Evolutionary conservation across 2,888 invertebrate species (phyloP), one percentile per base, ranked within the genome.

Genomic region (Himalopsyche kuldschensis): DNA sequence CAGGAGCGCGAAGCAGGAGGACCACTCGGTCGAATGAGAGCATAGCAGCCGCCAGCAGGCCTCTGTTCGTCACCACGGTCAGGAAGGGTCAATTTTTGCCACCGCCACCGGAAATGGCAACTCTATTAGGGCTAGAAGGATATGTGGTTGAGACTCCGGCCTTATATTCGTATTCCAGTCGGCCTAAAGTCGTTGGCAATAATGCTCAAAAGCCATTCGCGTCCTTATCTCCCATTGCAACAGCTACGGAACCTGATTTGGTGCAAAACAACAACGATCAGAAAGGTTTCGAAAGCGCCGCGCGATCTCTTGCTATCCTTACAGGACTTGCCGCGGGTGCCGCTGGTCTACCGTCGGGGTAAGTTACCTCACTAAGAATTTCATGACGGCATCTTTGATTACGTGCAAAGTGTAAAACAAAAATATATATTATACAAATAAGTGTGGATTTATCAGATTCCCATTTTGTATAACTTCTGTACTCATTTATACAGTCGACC

Each of bases 61-160:
- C 94, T 84, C 93, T 96, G 11, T 97, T 97, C 88, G 94, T 96
- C 86, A 96, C 96, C 11, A 96, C 96, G 0, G 97, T 97, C 75
- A 95, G 94, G 87, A 94, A 93, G 80, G 97, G 97, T 3, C 94
- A 94, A 87, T 97, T 96, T 88, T 90, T 96, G 86, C 94, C 95
- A 88, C 96, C 97, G 5, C 95, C 96, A 0, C 94, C 94, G n/a
- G 94, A 94, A 88, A 90, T 94, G 75, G 95, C 95, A 8, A 89
- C 90, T 6, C 90, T 94, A n/a, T 90, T 95, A 27, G 94, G 94
- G 0, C 90, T 95, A 82, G 90, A 91, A 83, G 87, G 90, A 11
- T 86, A 87, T 87, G 91, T 86, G 90, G 91, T 88, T 88, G 88
- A 24, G 89, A 89, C 81, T 88, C 89, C 89, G 86, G 89, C 93